A percentile compares a stretch with the other conserved stretches of the same genome.
These are phyloP conservation scores for Sebastes oblongus DNA, from an alignment of 2,797 vertebrate species.

Conservation along the genomic window DNA sequence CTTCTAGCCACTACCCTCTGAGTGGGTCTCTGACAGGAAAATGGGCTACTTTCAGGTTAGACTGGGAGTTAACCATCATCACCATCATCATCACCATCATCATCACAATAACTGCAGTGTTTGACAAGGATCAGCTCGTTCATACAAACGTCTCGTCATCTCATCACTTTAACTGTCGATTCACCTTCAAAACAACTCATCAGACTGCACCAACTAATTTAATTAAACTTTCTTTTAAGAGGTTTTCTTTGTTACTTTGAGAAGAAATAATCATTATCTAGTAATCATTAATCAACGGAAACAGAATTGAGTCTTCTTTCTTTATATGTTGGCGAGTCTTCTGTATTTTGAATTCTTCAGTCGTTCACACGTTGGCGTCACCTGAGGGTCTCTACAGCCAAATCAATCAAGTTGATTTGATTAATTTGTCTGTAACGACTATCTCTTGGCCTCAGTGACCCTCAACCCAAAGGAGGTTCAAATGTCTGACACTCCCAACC, in stretches of 20 bases:
- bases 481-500: background rate
- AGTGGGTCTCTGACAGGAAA: constrained; percentile 29
- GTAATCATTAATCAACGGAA: too few species aligned
- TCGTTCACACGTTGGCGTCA: background rate
- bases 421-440: background rate
- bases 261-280: background rate
- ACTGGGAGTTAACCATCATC: background rate
- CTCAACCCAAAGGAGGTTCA: background rate
- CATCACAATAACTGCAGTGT: constrained; percentile 9
- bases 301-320: too few species aligned
- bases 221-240: too few species aligned
- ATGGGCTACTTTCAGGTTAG: constrained; percentile 11
- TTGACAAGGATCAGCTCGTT: constrained; percentile 19
- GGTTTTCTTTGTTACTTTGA: background rate
- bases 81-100: background rate
- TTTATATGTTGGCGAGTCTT: too few species aligned
- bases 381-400: background rate
- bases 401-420: background rate
- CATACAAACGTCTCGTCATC: constrained; percentile 31
- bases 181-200: background rate
- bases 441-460: background rate
- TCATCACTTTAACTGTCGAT: background rate
- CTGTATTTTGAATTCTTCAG: too few species aligned
- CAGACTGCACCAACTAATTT: too few species aligned
- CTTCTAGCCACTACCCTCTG: background rate